A percentile compares a stretch with the other conserved stretches of the same genome.
phyloP scores from a whole-genome alignment of 2,113 vertebrate species.

The Apteryx owenii region DNA sequence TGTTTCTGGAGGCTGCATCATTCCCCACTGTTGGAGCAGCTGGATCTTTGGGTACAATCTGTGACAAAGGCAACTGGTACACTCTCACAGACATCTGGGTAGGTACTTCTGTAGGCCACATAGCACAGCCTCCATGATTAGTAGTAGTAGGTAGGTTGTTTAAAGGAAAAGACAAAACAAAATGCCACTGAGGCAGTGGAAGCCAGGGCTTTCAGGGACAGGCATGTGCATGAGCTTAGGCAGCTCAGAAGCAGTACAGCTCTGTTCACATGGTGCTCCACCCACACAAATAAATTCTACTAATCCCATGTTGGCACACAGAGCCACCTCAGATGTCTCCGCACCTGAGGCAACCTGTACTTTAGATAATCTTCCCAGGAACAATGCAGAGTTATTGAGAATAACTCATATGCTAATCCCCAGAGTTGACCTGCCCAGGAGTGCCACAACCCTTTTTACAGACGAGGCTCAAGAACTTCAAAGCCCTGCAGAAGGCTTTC shows the following conservation, averaged over 20 bases:
- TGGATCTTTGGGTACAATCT: neutral
- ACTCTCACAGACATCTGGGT: neutral
- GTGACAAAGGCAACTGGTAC: neutral
- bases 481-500: neutral
- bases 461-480: neutral
- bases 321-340: neutral
- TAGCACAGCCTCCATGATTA: neutral
- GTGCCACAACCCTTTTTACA: neutral
- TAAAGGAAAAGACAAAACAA: neutral
- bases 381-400: neutral
- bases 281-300: neutral
- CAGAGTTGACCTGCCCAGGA: neutral
- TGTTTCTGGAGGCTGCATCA: neutral
- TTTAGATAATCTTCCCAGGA: neutral
- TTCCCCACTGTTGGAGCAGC: neutral
- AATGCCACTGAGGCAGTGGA: rapidly evolving
- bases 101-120: neutral
- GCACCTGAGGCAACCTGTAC: neutral
- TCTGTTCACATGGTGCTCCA: neutral
- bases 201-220: neutral
- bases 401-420: neutral
- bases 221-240: neutral
- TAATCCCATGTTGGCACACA: neutral
- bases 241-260: neutral
- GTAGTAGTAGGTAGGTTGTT: neutral